phyloP scores from a whole-genome alignment of 1,140 invertebrate species.

The Macrostomum lignano region DNA sequence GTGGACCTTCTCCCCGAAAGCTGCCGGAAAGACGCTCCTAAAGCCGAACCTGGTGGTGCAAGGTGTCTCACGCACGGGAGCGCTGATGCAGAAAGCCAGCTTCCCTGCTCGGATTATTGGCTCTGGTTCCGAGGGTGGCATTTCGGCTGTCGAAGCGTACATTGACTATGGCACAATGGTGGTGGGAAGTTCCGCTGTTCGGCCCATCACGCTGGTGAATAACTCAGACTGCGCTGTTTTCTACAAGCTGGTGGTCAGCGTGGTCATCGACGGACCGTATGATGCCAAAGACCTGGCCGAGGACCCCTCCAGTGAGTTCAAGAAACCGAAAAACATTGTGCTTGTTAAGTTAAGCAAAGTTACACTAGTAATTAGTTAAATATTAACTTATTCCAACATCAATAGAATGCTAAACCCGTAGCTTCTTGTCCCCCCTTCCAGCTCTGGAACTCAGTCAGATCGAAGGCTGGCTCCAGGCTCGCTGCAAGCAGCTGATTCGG shows the following conservation, averaged over 20 bases:
- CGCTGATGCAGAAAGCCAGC: constrained; percentile 16
- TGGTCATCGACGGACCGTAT: constrained; percentile 13
- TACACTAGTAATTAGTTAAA: no score
- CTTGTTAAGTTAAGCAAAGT: no score
- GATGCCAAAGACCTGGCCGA: constrained; percentile 10
- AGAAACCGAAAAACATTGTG: no score
- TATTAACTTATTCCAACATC: no score
- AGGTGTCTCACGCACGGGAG: constrained; percentile 15
- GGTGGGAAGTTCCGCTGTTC: constrained; percentile 21
- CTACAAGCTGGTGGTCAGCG: constrained; percentile 16
- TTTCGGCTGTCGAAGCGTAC: constrained; percentile 18
- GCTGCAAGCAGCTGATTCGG: constrained; percentile 14
- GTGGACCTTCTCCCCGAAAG: constrained; percentile 19
- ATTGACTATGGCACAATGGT: constrained; percentile 23
- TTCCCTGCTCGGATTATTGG: constrained; percentile 17
- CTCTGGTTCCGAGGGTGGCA: constrained; percentile 16
- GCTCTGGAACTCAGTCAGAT: constrained; percentile 15
- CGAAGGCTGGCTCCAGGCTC: constrained; percentile 16
- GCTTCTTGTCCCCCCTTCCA: constrained; percentile 8
- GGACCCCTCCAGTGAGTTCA: constrained; percentile 12
- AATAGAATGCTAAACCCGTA: no score
- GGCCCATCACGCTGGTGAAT: constrained; percentile 4
- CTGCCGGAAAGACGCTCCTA: constrained; percentile 18
- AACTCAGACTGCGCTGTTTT: constrained; percentile 5
- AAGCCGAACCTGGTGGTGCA: constrained; percentile 20